phyloP scores from a whole-genome alignment of 2,113 vertebrate species.

The Lathamus discolor region DNA sequence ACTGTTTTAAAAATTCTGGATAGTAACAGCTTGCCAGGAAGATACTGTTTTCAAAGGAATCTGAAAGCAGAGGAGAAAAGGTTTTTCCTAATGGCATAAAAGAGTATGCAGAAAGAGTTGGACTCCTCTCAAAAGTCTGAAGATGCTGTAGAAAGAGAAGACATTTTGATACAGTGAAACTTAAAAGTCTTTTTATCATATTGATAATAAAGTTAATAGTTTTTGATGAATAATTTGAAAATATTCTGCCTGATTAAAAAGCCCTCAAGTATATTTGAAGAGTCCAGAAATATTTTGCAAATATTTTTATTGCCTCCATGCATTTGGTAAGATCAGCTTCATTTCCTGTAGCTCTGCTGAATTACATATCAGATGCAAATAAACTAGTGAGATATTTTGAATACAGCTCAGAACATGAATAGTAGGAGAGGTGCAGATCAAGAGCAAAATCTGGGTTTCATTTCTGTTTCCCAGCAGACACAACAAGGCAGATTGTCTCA shows the following conservation, averaged over 20 bases:
- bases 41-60: background rate
- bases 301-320: slow-evolving; percentile 26
- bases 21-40: background rate
- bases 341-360: slow-evolving; percentile 42
- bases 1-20: background rate
- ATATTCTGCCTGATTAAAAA: slow-evolving; percentile 17
- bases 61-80: background rate
- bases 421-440: background rate
- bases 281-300: background rate
- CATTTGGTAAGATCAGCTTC: slow-evolving; percentile 10
- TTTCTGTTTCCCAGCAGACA: background rate
- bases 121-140: background rate
- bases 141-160: background rate
- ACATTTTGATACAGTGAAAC: background rate
- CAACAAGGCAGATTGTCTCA: background rate
- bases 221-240: background rate
- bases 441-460: background rate
- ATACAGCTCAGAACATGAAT: background rate
- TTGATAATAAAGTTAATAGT: background rate
- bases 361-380: slow-evolving; percentile 30
- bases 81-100: background rate
- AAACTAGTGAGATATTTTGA: background rate
- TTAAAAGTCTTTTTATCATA: background rate
- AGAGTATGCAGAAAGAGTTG: background rate
- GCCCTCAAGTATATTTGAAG: background rate